phyloP scores from a whole-genome alignment of 2,888 invertebrate genomes.

The Steinernema scapterisci region DNA sequence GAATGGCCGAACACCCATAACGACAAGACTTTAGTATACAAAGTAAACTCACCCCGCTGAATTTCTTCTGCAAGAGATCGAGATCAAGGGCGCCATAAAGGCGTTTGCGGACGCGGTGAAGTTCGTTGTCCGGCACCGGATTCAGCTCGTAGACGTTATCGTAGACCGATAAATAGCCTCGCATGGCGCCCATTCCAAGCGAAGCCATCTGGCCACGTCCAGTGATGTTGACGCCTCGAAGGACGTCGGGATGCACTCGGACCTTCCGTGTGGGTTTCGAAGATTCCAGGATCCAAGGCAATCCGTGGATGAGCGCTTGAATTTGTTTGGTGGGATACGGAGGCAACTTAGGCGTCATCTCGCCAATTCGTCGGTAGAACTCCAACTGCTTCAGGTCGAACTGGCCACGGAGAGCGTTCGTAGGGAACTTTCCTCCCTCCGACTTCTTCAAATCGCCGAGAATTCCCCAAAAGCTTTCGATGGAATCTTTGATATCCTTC shows the following conservation, averaged over 20 bases:
- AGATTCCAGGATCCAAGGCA: neutral
- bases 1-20: no score
- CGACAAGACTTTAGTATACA: neutral
- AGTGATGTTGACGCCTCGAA: constrained; percentile 34
- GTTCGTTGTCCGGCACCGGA: constrained; percentile 33
- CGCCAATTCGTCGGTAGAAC: neutral
- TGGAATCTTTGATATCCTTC: neutral
- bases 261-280: neutral
- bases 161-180: constrained; percentile 53
- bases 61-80: constrained; percentile 9
- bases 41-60: neutral
- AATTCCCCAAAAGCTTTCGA: neutral
- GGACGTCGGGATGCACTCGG: constrained; percentile 29
- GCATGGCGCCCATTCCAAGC: constrained; percentile 46
- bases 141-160: constrained; percentile 53
- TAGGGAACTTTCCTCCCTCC: neutral
- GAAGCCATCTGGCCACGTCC: constrained; percentile 31
- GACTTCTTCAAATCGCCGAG: neutral
- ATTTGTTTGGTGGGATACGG: neutral
- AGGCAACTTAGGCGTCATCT: neutral
- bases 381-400: neutral
- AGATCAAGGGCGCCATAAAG: neutral
- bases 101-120: neutral
- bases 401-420: neutral
- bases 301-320: neutral